Percentiles rank a stretch among this genome's conserved stretches.
Conservation (phyloP, 1,140 invertebrate species). For the Saccostrea echinata region DNA sequence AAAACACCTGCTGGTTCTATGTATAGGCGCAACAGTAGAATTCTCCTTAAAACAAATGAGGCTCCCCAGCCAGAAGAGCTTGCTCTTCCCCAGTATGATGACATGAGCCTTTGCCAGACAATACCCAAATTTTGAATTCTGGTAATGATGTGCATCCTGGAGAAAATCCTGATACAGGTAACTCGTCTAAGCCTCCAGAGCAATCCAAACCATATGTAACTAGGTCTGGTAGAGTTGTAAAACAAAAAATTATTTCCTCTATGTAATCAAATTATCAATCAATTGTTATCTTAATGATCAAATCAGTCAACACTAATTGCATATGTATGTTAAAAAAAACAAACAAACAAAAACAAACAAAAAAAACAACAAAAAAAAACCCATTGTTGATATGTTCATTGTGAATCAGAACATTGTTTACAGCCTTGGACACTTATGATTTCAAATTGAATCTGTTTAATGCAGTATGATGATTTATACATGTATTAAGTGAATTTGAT, state of each 20-base stretch:
- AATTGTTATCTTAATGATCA: not conserved
- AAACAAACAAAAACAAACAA: too few species aligned
- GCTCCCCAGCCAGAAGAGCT: too few species aligned
- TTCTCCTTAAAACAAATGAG: too few species aligned
- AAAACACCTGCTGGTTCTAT: not conserved
- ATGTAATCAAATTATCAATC: not conserved
- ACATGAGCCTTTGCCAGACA: not conserved
- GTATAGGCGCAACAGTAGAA: not conserved
- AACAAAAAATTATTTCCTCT: not conserved
- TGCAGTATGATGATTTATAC: not conserved
- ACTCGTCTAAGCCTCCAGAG: not conserved
- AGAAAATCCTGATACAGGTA: not conserved
- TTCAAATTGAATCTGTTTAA: not conserved
- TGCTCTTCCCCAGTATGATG: too few species aligned
- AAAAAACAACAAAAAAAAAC: too few species aligned
- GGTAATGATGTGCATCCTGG: not conserved
- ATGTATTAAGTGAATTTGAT: not conserved
- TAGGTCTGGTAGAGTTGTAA: slow-evolving; percentile 9
- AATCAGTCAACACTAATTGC: not conserved
- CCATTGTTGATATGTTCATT: not conserved
- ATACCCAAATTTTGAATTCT: not conserved
- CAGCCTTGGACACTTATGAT: not conserved
- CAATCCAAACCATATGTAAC: not conserved
- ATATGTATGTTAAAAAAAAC: not conserved
- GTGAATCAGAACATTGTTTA: not conserved